A percentile compares a stretch with the other conserved stretches of the same genome.
Evolutionary conservation across 2,888 invertebrate species (phyloP).

Genomic region (Leptopilina myrica): DNA sequence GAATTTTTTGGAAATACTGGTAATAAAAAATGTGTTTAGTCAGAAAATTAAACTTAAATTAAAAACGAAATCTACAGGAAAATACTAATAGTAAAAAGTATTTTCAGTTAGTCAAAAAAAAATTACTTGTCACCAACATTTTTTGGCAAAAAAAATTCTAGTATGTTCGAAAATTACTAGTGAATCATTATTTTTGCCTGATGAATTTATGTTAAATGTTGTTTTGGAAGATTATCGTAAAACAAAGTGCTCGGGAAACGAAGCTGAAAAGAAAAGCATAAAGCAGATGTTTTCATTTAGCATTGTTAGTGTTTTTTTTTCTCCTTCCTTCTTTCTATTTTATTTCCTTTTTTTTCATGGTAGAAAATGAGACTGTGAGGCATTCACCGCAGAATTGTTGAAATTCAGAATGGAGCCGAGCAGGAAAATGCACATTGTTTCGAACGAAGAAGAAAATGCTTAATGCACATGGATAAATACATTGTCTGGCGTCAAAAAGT

Average conservation of each 20-base stretch:
- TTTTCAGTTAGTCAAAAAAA: too few relatives aligned
- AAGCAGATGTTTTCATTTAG: conserved; percentile 17
- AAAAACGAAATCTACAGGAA: too few relatives aligned
- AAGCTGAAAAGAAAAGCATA: conserved; percentile 3
- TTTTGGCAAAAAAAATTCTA: too few relatives aligned
- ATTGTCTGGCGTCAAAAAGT: conserved; percentile 29
- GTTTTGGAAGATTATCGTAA: neutral
- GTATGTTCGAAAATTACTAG: neutral
- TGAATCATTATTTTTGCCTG: neutral
- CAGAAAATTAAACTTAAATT: too few relatives aligned
- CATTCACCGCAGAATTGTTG: conserved; percentile 32
- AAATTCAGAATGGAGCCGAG: conserved; percentile 33
- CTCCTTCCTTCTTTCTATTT: neutral
- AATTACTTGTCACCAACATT: too few relatives aligned
- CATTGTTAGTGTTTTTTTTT: neutral
- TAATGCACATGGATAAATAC: conserved; percentile 25
- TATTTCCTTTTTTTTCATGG: conserved; percentile 8
- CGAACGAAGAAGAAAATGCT: conserved; percentile 7
- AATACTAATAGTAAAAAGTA: too few relatives aligned
- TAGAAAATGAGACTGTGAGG: conserved; percentile 20
- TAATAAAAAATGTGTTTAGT: too few relatives aligned
- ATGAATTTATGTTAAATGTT: too few relatives aligned
- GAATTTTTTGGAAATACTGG: too few relatives aligned
- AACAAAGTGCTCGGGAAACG: neutral
- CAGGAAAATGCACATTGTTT: conserved; percentile 32